A percentile compares a stretch with the other conserved stretches of the same genome.
Conservation (phyloP, 2,113 vertebrate species). For the Isichthys henryi region DNA sequence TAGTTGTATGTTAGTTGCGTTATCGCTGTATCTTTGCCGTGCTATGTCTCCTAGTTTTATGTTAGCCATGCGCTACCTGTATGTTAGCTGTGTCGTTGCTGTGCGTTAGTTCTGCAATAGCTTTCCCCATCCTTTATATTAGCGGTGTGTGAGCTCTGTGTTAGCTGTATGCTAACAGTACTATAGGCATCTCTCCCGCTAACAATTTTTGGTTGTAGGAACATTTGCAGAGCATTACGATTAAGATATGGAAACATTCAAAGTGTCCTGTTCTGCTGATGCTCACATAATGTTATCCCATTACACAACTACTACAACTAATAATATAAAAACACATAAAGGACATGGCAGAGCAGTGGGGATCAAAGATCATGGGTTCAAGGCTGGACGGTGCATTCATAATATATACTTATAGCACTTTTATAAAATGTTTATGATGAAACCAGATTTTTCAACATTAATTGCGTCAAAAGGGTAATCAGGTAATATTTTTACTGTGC, state of each 20-base stretch:
- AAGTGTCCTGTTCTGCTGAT: background rate
- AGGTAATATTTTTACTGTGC: background rate
- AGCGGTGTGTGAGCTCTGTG: background rate
- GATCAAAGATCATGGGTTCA: background rate
- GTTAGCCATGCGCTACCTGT: background rate
- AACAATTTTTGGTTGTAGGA: background rate
- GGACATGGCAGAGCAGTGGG: background rate
- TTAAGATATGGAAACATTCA: background rate
- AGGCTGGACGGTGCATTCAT: background rate
- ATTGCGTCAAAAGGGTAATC: background rate
- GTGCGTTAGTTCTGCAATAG: background rate
- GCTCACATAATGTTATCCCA: background rate
- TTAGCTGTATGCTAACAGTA: background rate
- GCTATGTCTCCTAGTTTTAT: background rate
- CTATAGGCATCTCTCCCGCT: background rate
- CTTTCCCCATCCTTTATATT: background rate
- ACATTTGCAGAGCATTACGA: background rate
- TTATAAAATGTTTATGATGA: background rate
- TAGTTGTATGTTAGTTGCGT: background rate
- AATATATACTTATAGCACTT: background rate
- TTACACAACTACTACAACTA: background rate
- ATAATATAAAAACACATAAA: background rate
- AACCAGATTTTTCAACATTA: background rate
- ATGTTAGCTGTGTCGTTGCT: background rate
- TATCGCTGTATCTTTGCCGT: background rate